Percentiles rank a stretch among this genome's conserved stretches.
phyloP scores from a whole-genome alignment of 2,888 invertebrate genomes.

The Rapana venosa region DNA sequence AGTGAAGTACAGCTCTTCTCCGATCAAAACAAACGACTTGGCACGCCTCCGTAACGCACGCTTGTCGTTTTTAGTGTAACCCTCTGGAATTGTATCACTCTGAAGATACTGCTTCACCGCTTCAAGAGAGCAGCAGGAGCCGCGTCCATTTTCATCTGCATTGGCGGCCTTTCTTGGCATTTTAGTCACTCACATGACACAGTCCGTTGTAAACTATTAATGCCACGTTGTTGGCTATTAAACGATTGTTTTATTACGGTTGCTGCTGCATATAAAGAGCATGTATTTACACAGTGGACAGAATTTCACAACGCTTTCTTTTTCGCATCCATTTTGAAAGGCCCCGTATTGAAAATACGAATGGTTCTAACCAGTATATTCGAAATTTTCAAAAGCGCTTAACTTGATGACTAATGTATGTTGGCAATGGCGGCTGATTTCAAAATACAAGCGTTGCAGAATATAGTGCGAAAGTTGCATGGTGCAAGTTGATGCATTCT shows the following conservation, averaged over 20 bases:
- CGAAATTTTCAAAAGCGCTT: neutral
- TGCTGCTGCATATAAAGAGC: neutral
- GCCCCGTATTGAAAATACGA: neutral
- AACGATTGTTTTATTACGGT: neutral
- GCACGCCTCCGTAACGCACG: conserved; percentile 22
- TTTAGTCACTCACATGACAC: neutral
- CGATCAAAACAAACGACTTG: conserved; percentile 32
- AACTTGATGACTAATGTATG: too few relatives aligned
- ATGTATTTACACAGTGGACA: conserved; percentile 14
- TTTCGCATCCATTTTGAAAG: conserved; percentile 27
- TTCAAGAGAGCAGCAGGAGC: conserved; percentile 10
- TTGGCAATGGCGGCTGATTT: too few relatives aligned
- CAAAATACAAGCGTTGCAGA: too few relatives aligned
- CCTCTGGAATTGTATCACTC: conserved; percentile 37
- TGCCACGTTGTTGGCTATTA: neutral
- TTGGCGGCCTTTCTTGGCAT: neutral
- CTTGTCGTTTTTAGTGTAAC: conserved; percentile 31
- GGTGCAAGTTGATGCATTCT: too few relatives aligned
- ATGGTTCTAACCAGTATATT: neutral
- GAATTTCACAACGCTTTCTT: conserved; percentile 25
- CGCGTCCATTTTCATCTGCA: conserved; percentile 10
- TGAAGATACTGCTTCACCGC: conserved; percentile 30
- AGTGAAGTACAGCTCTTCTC: conserved; percentile 18
- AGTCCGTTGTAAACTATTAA: neutral
- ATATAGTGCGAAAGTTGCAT: too few relatives aligned